These are phyloP conservation scores for Patella ulyssiponensis DNA, from an alignment of 2,888 invertebrate genomes.

Conservation along the genomic window DNA sequence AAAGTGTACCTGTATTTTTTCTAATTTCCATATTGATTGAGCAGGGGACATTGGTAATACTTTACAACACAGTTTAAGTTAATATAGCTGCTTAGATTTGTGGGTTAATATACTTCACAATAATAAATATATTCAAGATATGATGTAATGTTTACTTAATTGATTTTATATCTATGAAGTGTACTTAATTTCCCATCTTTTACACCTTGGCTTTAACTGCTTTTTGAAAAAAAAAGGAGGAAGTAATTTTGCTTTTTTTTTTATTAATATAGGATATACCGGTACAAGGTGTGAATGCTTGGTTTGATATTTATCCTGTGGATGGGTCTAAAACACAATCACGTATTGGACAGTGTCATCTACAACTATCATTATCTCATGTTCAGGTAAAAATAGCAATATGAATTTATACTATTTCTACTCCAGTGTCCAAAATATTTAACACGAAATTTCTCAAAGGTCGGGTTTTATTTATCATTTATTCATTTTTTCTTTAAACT, in stretches of 20 bases:
- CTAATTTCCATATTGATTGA: not conserved
- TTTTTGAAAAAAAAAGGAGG: not conserved
- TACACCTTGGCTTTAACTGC: not conserved
- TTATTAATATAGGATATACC: conserved; percentile 52
- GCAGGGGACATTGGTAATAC: too few species aligned
- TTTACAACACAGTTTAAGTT: not conserved
- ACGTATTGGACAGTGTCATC: conserved; percentile 51
- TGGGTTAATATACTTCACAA: too few species aligned
- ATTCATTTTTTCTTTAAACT: too few species aligned
- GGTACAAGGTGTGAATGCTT: conserved; percentile 55
- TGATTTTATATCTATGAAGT: too few species aligned
- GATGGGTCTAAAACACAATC: conserved; percentile 39
- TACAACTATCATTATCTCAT: conserved; percentile 55
- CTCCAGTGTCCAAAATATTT: too few species aligned
- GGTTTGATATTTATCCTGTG: conserved; percentile 53
- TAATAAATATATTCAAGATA: too few species aligned
- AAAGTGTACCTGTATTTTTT: not conserved
- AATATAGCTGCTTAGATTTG: not conserved
- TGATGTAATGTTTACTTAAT: too few species aligned
- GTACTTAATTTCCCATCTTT: too few species aligned
- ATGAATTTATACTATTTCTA: too few species aligned
- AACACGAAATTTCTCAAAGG: too few species aligned
- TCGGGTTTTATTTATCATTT: too few species aligned
- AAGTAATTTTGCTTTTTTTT: too few species aligned
- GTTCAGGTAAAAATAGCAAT: conserved; percentile 48